Evolutionary conservation across 2,888 invertebrate species (phyloP), one percentile per base, ranked within the genome.

Genomic region (Ischnura elegans): DNA sequence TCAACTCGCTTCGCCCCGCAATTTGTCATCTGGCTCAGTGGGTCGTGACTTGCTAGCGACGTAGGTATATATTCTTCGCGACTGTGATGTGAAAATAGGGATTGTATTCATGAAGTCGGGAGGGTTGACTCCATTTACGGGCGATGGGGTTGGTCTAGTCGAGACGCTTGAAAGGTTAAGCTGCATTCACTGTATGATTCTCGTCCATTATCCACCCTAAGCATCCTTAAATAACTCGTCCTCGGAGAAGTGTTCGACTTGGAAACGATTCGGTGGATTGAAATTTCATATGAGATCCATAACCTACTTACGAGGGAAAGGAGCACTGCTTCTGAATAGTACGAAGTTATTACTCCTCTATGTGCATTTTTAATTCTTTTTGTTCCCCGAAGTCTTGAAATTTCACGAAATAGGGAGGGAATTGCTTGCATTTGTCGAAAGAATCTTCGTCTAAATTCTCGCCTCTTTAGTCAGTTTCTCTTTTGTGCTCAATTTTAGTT

Each of bases 11-110:
- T 29, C 76, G 76, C 76, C 76, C 36, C 76, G 76, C 76, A 76
- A 36, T 76, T 76, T 29, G 76, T 76, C 76, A 76, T 76, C 36
- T 76, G 76, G 36, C 76, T 76, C 36, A 76, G 76, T 76, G 76
- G 76, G 76, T 76, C 76, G 76, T 76, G 76, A 36, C 76, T 29
- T 21, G 76, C 25, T 76, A 29, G 21, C 76, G 36, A 36, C 13
- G 29, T 36, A 36, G 76, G 36, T 13, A 76, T 13, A 76, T 76
- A 76, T 76, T 76, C 76, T 76, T 76, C 10, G 76, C 76, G 76
- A 76, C 76, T 76, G 76, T 36, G 13, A 76, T 36, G n/a, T 76
- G 76, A 76, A 76, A 36, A 76, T 76, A 76, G 36, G 36, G 25
- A 76, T 36, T 13, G 29, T 13, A 76, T 13, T 76, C 76, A 25